Percentiles rank a stretch among this genome's conserved stretches.
phyloP scores from a whole-genome alignment of 2,797 vertebrate genomes.

The Enteromius trimaculatus region DNA sequence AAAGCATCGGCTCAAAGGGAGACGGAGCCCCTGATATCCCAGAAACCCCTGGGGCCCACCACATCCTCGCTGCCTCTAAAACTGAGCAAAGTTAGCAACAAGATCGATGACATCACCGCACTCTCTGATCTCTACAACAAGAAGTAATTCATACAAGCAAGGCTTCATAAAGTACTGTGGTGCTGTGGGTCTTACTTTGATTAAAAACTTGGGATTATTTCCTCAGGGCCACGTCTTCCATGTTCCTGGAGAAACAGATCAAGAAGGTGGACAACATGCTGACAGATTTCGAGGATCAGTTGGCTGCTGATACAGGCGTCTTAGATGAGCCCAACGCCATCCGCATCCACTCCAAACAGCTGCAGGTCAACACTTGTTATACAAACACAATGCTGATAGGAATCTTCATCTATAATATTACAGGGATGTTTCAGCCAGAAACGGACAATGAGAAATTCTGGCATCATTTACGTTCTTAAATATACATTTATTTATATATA shows the following conservation, averaged over 20 bases:
- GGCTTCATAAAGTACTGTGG: not conserved
- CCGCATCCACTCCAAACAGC: slow-evolving; percentile 73
- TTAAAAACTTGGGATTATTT: not conserved
- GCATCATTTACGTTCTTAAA: not conserved
- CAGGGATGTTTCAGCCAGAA: not conserved
- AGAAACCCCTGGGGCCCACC: slow-evolving; percentile 74
- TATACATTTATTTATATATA: not conserved
- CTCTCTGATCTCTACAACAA: slow-evolving; percentile 84
- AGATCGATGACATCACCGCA: slow-evolving; percentile 78
- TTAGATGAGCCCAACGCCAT: slow-evolving; percentile 75
- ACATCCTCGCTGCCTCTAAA: slow-evolving; percentile 81
- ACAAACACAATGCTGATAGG: not conserved
- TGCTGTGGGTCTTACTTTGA: not conserved
- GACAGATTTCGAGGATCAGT: slow-evolving; percentile 81
- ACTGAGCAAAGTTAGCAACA: slow-evolving; percentile 81
- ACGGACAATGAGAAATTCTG: not conserved
- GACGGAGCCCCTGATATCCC: slow-evolving; percentile 80
- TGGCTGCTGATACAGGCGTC: slow-evolving; percentile 80
- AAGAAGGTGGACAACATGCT: slow-evolving; percentile 78
- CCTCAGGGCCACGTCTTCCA: slow-evolving; percentile 82
- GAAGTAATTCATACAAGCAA: slow-evolving; percentile 76
- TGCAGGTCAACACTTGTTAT: slow-evolving; percentile 76
- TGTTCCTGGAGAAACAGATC: slow-evolving; percentile 87
- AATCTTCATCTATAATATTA: not conserved
- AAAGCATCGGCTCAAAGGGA: slow-evolving; percentile 83